A percentile compares a stretch with the other conserved stretches of the same genome.
phyloP scores from a whole-genome alignment of 2,797 vertebrate genomes.

The Chaetophractus vellerosus region DNA sequence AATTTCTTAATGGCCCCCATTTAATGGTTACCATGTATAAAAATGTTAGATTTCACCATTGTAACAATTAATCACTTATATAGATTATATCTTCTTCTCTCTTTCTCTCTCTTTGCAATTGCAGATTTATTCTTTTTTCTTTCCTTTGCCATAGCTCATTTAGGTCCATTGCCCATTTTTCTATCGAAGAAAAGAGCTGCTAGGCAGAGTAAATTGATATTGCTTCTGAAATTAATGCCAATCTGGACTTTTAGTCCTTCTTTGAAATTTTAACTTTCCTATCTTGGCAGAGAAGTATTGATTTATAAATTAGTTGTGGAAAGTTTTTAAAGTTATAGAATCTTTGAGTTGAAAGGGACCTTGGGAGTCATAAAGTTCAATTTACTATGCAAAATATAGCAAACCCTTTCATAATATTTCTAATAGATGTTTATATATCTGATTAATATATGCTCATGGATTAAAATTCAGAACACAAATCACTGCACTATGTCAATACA shows the following conservation, averaged over 20 bases:
- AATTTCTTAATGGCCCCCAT: slow-evolving; percentile 16
- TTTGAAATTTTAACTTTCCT: slow-evolving; percentile 64
- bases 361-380: slow-evolving; percentile 11
- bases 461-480: slow-evolving; percentile 27
- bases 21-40: background rate
- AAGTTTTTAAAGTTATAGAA: slow-evolving; percentile 67
- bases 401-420: slow-evolving; percentile 33
- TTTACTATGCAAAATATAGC: background rate
- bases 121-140: slow-evolving; percentile 6
- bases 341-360: slow-evolving; percentile 56
- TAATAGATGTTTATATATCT: background rate
- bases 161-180: slow-evolving; percentile 64
- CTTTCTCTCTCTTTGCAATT: background rate
- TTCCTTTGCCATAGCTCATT: slow-evolving; percentile 41
- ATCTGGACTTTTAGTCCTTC: slow-evolving; percentile 70
- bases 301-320: slow-evolving; percentile 63
- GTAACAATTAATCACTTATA: background rate
- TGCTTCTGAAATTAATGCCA: slow-evolving; percentile 69
- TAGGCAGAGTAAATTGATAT: slow-evolving; percentile 54
- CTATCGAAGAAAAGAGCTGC: slow-evolving; percentile 70
- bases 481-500: background rate
- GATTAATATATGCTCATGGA: background rate
- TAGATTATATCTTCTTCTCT: background rate
- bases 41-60: background rate
- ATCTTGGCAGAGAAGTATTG: slow-evolving; percentile 52